Conservation (phyloP, 2,888 invertebrate species). For the Ditula angustiorana region DNA sequence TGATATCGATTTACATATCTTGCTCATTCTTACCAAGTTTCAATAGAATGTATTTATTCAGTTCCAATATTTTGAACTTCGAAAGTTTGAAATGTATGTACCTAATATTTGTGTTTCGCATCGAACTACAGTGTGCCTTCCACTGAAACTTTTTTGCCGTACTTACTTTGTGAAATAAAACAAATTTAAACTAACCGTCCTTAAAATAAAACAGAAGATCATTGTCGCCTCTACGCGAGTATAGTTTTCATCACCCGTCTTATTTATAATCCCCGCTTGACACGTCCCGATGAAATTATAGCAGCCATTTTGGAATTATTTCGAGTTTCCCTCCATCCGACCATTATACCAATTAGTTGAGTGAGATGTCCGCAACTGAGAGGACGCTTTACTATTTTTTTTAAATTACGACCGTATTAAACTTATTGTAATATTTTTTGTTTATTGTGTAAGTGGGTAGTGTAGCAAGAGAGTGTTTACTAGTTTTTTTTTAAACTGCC, state of each 20-base stretch:
- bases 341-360: slow-evolving; percentile 84
- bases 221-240: slow-evolving; percentile 77
- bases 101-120: too few species aligned
- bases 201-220: slow-evolving; percentile 73
- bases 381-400: slow-evolving; percentile 73
- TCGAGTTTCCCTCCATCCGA: slow-evolving; percentile 80
- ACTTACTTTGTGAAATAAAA: slow-evolving; percentile 25
- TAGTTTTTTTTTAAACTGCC: slow-evolving; percentile 12
- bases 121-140: too few species aligned
- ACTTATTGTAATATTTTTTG: slow-evolving; percentile 28
- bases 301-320: slow-evolving; percentile 73
- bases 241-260: slow-evolving; percentile 79
- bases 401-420: slow-evolving; percentile 31
- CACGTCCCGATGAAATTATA: slow-evolving; percentile 76
- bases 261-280: slow-evolving; percentile 79
- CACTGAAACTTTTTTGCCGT: too few species aligned
- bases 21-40: too few species aligned
- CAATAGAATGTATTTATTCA: too few species aligned
- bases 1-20: too few species aligned
- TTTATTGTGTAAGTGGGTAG: slow-evolving; percentile 36
- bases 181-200: slow-evolving; percentile 50
- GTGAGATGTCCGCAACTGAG: slow-evolving; percentile 79
- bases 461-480: slow-evolving; percentile 7
- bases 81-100: too few species aligned
- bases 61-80: too few species aligned